Percentiles rank a stretch among this genome's conserved stretches.
Evolutionary conservation across 2,797 vertebrate species (phyloP).

Genomic region (Typhlichthys subterraneus): DNA sequence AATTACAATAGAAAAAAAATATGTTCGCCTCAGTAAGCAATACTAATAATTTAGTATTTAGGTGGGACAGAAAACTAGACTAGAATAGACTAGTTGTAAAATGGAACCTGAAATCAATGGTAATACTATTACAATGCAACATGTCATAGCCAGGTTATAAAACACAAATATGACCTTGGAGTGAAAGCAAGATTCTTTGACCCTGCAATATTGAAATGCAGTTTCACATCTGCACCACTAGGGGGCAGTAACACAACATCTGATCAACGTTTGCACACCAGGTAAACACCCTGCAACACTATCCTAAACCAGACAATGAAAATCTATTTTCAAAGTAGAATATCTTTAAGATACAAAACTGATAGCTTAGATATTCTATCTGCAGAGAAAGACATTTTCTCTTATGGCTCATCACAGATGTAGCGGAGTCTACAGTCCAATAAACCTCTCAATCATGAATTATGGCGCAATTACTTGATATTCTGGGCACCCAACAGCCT

Average conservation of each 20-base stretch:
- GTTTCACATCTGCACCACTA: conserved; percentile 53
- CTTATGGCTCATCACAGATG: conserved; percentile 27
- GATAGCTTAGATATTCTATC: conserved; percentile 2
- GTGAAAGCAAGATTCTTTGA: background rate
- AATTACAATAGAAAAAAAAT: no score
- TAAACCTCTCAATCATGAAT: conserved; percentile 35
- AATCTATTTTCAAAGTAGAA: conserved; percentile 38
- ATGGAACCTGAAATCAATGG: no score
- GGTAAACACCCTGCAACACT: conserved; percentile 8
- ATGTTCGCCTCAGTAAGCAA: no score
- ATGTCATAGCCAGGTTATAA: no score
- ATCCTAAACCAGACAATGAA: background rate
- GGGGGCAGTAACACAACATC: conserved; percentile 68
- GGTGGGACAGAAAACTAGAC: no score
- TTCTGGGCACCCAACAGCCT: conserved; percentile 29
- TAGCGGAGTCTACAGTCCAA: conserved; percentile 37
- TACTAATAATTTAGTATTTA: no score
- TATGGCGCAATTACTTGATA: conserved; percentile 2
- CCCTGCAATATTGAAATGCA: conserved; percentile 7
- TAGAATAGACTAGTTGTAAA: no score
- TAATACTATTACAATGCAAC: no score
- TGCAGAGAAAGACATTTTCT: conserved; percentile 11
- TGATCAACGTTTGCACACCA: conserved; percentile 16
- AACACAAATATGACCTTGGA: background rate
- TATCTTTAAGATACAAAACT: conserved; percentile 37